Base-by-base conservation (phyloP, 2,888 invertebrate species). In the Hesperia comma region DNA sequence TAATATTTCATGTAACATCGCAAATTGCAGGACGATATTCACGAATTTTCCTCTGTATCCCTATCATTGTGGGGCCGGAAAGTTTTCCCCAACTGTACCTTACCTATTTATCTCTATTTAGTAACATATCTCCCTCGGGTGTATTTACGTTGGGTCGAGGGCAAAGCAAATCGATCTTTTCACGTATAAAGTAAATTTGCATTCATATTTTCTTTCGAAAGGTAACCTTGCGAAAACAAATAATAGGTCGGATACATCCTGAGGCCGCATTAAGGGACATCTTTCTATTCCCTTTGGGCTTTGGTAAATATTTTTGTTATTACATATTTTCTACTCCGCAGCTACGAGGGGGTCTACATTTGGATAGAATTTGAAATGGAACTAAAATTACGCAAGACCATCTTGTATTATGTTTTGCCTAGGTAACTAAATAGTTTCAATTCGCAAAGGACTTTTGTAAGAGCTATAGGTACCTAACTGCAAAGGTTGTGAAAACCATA, bases 231-330 rank as follows among this genome's bases (percentile, higher is more conserved):
- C 78, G 82, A 83, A 84, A 87, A 86, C 87, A 87, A 91, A 92
- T 91, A 89, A 91, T 91, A 89, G 90, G 82, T 81, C 74, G 83
- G 85, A 82, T 88, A 88, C 90, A 90, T 86, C 88, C 88, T 90
- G 89, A 82, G 85, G 69, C 80, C 81, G 84, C 81, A 88, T 91
- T 91, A 90, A 88, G 90, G 92, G 91, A 90, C 90, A 90, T 90
- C 84, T 89, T 90, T 91, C 85, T 88, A 90, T 90, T 89, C 86
- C 84, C 80, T 83, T 84, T 77, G 85, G 84, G 87, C 81, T 88
- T 83, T 79, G 84, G 90, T 87, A 92, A 92, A 92, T 88, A 92
- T 92, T 90, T 92, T 90, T 91, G 89, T 89, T 90, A 88, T 88
- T 87, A 83, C 80, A 32, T 43, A 53, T 53, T 58, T 64, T 58